A percentile compares a stretch with the other conserved stretches of the same genome.
Conservation (phyloP, 2,888 invertebrate genomes). For the Drosophila stalkeri region DNA sequence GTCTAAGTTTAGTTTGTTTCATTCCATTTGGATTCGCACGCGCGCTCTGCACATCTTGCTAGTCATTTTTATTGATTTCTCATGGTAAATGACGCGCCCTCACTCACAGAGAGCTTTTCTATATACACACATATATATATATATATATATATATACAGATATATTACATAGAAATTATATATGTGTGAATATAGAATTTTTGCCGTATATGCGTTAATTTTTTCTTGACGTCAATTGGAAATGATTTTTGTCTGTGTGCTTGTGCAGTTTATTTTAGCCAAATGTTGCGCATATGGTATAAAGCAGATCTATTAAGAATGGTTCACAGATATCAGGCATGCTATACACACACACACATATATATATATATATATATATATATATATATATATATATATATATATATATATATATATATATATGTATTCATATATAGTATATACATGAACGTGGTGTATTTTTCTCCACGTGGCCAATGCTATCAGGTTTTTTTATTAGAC, state of each 20-base stretch:
- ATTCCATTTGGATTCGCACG: constrained; percentile 24
- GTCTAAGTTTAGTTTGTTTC: constrained; percentile 6
- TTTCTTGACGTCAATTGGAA: constrained; percentile 59
- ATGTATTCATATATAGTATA: neutral
- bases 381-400: neutral
- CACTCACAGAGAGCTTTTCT: neutral
- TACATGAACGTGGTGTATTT: constrained; percentile 11
- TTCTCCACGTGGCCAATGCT: constrained; percentile 41
- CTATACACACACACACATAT: neutral
- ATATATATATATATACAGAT: neutral
- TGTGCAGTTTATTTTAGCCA: constrained; percentile 25
- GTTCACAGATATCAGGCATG: constrained; percentile 14
- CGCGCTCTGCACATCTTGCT: constrained; percentile 27
- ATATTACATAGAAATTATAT: constrained; percentile 11
- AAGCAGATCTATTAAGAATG: constrained; percentile 39
- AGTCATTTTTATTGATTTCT: constrained; percentile 53
- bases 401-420: neutral
- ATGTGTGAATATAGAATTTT: constrained; percentile 24
- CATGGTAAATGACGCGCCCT: constrained; percentile 10
- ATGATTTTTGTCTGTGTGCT: constrained; percentile 25
- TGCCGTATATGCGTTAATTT: constrained; percentile 72
- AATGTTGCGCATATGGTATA: constrained; percentile 50
- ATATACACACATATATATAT: constrained; percentile 13
- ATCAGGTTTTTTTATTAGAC: constrained; percentile 33
- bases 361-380: neutral